phyloP scores from a whole-genome alignment of 1,140 invertebrate species.

The Eueides isabella region DNA sequence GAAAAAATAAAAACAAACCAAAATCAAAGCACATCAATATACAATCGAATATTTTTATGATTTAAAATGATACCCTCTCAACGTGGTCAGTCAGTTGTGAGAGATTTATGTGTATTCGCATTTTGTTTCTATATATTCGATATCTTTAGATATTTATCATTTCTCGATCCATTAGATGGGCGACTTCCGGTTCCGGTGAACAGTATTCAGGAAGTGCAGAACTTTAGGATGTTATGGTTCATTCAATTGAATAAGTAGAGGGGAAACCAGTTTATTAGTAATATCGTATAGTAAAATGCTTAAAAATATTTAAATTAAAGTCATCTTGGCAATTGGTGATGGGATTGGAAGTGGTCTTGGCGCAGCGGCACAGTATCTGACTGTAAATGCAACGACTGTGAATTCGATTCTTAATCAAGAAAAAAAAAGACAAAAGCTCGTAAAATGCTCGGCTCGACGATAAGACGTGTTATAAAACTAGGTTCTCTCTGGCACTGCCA shows the following conservation, averaged over 20 bases:
- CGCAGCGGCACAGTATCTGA: too few species aligned
- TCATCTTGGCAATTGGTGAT: too few species aligned
- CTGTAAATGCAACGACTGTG: too few species aligned
- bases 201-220: constrained; percentile 26
- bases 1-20: background rate
- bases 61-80: constrained; percentile 22
- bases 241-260: background rate
- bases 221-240: constrained; percentile 14
- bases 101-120: constrained; percentile 21
- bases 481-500: too few species aligned
- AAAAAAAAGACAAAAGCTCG: too few species aligned
- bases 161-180: constrained; percentile 44
- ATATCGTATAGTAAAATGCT: too few species aligned
- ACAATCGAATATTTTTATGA: constrained; percentile 22
- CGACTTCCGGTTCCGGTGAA: constrained; percentile 43
- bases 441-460: too few species aligned
- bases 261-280: background rate
- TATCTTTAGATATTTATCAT: constrained; percentile 39
- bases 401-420: too few species aligned
- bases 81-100: constrained; percentile 9
- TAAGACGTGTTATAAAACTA: too few species aligned
- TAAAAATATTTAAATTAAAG: too few species aligned
- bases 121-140: constrained; percentile 26
- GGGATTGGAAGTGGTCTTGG: too few species aligned
- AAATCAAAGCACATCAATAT: background rate